phyloP scores from a whole-genome alignment of 2,888 invertebrate species.

The Oscheius sp. region DNA sequence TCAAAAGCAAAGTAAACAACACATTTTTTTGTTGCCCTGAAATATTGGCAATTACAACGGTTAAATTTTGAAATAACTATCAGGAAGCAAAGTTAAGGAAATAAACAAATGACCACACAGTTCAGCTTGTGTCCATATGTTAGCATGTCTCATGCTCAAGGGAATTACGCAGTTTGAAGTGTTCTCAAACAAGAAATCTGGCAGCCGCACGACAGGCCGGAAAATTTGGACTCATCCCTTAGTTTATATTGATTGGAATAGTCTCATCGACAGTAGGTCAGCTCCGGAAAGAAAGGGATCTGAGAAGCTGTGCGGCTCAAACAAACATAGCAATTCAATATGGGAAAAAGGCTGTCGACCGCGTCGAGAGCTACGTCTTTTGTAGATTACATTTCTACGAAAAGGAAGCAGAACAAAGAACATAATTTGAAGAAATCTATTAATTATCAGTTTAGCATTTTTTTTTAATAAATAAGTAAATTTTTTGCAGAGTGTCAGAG shows the following conservation, averaged over 20 bases:
- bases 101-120: no score
- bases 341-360: constrained; percentile 21
- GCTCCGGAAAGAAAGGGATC: not conserved
- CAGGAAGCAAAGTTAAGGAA: no score
- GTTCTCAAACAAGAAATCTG: constrained; percentile 23
- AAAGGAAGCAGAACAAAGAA: no score
- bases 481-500: no score
- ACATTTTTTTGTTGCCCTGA: not conserved
- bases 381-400: no score
- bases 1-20: not conserved
- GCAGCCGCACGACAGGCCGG: constrained; percentile 12
- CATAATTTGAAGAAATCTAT: no score
- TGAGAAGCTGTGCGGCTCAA: constrained; percentile 6
- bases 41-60: no score
- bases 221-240: constrained; percentile 18
- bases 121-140: constrained; percentile 13
- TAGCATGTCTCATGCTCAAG: constrained; percentile 28
- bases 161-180: constrained; percentile 26
- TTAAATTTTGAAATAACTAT: no score
- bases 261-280: not conserved
- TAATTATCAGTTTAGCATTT: no score
- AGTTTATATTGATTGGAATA: not conserved
- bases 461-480: no score
- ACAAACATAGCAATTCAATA: constrained; percentile 26
- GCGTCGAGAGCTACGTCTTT: not conserved